Conservation (phyloP, 92 coral and sea anemone genomes). For the Micromussa lordhowensis region DNA sequence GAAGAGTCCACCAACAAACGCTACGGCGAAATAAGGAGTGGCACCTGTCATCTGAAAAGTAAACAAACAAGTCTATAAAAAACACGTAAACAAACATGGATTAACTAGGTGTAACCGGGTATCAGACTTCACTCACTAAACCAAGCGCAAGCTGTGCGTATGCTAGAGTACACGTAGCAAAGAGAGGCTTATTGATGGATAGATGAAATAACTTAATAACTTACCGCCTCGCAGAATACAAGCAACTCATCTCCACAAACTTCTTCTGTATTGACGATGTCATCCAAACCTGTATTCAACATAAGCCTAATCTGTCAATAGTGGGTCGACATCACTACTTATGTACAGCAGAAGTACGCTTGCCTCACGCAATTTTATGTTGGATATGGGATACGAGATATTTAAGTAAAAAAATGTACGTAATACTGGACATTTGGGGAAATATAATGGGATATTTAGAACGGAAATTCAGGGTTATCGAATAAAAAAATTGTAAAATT, state of each 20-base stretch:
- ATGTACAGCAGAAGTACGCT: no score
- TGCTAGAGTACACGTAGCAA: not conserved
- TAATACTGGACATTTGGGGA: no score
- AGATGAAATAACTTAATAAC: conserved; percentile 1
- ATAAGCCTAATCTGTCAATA: not conserved
- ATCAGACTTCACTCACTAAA: not conserved
- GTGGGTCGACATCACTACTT: no score
- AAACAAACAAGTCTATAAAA: not conserved
- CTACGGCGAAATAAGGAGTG: conserved; percentile 91
- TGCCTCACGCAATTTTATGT: no score
- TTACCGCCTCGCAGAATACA: conserved; percentile 91
- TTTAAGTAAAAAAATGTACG: no score
- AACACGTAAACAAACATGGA: not conserved
- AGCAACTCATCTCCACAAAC: conserved; percentile 89
- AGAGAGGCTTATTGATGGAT: not conserved
- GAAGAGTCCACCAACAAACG: conserved; percentile 93
- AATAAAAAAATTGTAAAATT: no score
- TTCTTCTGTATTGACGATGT: conserved; percentile 80
- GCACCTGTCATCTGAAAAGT: conserved; percentile 85
- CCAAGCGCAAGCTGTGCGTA: not conserved
- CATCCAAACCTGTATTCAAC: conserved; percentile 78
- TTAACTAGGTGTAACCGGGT: not conserved
- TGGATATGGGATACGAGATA: no score
- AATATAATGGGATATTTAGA: no score
- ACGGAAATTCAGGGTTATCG: no score